Base-by-base conservation (phyloP, 2,113 vertebrate genomes). In the Caranx melampygus region DNA sequence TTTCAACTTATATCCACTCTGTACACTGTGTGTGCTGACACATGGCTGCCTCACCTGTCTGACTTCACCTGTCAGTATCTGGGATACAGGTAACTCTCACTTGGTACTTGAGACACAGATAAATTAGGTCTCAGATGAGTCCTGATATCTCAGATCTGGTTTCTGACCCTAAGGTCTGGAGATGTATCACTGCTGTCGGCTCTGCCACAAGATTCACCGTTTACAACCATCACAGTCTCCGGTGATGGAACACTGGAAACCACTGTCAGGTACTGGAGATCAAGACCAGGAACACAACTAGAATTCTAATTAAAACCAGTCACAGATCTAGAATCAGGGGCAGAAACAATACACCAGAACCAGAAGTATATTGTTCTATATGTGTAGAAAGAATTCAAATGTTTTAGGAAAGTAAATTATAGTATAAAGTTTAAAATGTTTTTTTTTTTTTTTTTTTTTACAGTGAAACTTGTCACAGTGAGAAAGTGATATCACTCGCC, bases 61-160 rank as follows among this genome's bases (percentile, higher is more conserved):
- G 51, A 83, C 72, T 93, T 92, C 52, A 91, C 95, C 85, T 99
- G 98, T 81, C 92, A 89, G 18, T 93, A 95, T 35, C 75, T 98
- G 71, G 96, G 96, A 21, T 91, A 96, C 79, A 94, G 96, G 97
- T 98, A 84, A 37, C 6, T 3, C 74, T 14, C 61, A 92, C 11
- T 87, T 94, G 82, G 6, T 87, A 93, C 14, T 59, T 96, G 63
- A 94, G 95, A 5, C 86, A 94, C 60, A 93, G 94, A 96, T 97
- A 49, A 20, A 10, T 8, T 72, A 14, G 15, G 15, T 47, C n/a
- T n/a, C 31, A 70, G 35, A 49, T 6, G 47, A 49, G 47, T 26
- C n/a, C 47, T 55, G 5, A 54, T 16, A 34, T 59, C 4, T 65
- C 4, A 59, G 10, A 58, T 55, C 20, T 37, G 44, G 35, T 16